These are phyloP conservation scores for Cylas formicarius DNA, from an alignment of 1,140 invertebrate species.

Conservation along the genomic window DNA sequence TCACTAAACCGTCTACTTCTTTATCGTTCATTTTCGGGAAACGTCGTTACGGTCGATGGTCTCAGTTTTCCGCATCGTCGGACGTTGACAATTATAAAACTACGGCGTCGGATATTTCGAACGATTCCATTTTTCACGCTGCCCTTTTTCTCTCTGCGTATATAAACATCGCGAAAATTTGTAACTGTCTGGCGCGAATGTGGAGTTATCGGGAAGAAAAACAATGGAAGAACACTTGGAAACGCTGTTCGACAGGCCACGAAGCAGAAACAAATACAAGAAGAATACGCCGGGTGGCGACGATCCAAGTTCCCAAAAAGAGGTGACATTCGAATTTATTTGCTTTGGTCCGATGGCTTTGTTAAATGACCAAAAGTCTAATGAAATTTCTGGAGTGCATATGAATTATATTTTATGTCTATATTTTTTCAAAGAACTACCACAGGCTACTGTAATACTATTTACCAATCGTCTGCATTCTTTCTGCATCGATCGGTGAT, in stretches of 20 bases:
- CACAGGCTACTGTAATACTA: too few relatives aligned
- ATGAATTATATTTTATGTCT: too few relatives aligned
- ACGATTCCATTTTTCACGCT: constrained; percentile 22
- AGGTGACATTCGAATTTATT: too few relatives aligned
- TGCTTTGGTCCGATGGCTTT: too few relatives aligned
- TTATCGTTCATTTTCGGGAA: constrained; percentile 22
- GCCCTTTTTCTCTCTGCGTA: constrained; percentile 16
- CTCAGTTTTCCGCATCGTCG: constrained; percentile 21
- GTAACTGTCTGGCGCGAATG: constrained; percentile 15
- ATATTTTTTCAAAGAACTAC: too few relatives aligned
- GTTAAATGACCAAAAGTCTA: too few relatives aligned
- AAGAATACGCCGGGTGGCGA: constrained; percentile 26
- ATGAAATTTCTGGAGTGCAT: too few relatives aligned
- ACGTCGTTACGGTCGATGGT: constrained; percentile 19
- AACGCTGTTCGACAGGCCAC: constrained; percentile 15
- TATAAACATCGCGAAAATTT: constrained; percentile 19
- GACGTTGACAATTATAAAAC: constrained; percentile 21
- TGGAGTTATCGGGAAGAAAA: constrained; percentile 5
- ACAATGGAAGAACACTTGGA: constrained; percentile 11
- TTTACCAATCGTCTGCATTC: too few relatives aligned
- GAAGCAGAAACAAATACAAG: constrained; percentile 19
- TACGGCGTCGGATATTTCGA: constrained; percentile 15
- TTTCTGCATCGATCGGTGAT: too few relatives aligned
- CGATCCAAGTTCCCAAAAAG: neutral
- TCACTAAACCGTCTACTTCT: too few relatives aligned